Conservation (phyloP, 2,888 invertebrate species). For the Mesorhabditis belari region DNA sequence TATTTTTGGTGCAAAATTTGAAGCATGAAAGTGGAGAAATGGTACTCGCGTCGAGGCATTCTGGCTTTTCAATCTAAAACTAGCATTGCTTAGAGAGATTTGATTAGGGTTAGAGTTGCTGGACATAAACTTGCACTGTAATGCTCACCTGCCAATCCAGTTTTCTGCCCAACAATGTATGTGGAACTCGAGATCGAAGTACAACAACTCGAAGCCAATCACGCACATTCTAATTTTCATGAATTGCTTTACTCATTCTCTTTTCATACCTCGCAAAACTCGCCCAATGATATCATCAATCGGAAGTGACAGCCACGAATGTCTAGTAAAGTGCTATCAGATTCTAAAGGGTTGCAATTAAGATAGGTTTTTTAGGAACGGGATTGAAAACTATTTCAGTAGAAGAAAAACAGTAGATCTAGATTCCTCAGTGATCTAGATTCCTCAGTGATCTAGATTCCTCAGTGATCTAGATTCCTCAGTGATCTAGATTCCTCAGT, state of each 20-base stretch:
- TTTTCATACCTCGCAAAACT: background rate
- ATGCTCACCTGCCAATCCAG: conserved; percentile 41
- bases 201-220: conserved; percentile 44
- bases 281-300: background rate
- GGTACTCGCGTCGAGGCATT: conserved; percentile 16
- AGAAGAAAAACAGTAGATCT: no score
- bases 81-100: background rate
- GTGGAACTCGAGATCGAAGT: conserved; percentile 43
- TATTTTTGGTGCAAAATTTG: conserved; percentile 13
- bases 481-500: no score
- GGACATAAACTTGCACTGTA: background rate
- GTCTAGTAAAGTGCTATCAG: background rate
- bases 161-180: conserved; percentile 33
- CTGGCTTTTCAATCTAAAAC: conserved; percentile 21
- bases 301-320: background rate
- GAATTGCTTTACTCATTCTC: background rate
- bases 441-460: no score
- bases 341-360: no score
- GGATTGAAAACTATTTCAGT: no score
- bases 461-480: no score
- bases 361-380: no score
- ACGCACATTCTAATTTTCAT: conserved; percentile 32
- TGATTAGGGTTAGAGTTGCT: background rate
- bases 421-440: no score
- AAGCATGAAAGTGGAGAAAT: conserved; percentile 30